Base-by-base conservation (phyloP, 2,888 invertebrate species). In the Drosophila algonquin region DNA sequence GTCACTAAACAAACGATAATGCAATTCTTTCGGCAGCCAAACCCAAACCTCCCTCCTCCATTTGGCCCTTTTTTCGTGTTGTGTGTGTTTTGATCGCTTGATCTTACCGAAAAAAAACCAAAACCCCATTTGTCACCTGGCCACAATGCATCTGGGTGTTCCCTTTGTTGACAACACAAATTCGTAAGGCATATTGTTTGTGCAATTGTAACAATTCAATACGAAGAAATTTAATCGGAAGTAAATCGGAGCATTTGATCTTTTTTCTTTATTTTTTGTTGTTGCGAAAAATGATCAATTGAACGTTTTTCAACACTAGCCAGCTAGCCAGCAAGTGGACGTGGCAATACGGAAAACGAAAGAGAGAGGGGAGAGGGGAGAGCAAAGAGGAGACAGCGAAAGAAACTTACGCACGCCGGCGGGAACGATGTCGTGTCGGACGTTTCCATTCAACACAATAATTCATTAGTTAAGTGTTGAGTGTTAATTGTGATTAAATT, bases 1-100 rank as follows among this genome's bases (percentile, higher is more conserved):
- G 80, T 87, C 85, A 80, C 87, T 85, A 71, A 90, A 90, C 87
- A 90, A 89, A 81, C 87, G 84, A 88, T 89, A 89, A 90, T 40
- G 87, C 86, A 90, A 80, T 79, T 82, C 79, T 81, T 89, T 88
- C 82, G 54, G 58, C 44, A 63, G 57, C 58, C 63, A 63, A 52
- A 47, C 54, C 5, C 24, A 24, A 5, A 4, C 24, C 24, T 24
- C 4, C 73, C 74, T 64, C 80, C 71, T 70, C 63, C 61, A 62
- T 67, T 40, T 68, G 9, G 53, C 30, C 55, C 54, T 50, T 60
- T 40, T 54, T 58, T 60, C 64, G 52, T 55, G 70, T 70, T n/a
- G 14, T 40, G 40, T 40, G 40, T 64, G 86, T 76, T 80, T 82
- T 74, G 74, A 76, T 76, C 81, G 79, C 65, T 73, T 74, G 77